Conservation (phyloP, 2,113 vertebrate genomes). For the Raja brachyura region DNA sequence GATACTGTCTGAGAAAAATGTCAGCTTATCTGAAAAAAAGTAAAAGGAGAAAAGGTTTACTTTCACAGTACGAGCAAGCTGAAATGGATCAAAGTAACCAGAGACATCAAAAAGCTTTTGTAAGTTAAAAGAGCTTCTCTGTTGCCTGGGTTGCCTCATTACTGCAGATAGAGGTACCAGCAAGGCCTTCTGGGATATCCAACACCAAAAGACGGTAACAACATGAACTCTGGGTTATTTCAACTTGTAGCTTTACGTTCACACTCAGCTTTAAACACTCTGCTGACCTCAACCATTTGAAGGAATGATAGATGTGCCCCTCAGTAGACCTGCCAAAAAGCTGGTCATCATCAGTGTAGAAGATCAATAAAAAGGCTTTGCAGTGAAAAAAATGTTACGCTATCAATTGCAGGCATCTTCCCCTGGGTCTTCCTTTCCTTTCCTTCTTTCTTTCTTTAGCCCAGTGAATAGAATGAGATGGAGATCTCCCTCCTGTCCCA, state of each 20-base stretch:
- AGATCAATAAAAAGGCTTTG: conserved; percentile 24
- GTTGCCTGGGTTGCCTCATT: conserved; percentile 64
- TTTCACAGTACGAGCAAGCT: conserved; percentile 62
- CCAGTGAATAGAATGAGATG: not conserved
- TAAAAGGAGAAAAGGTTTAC: conserved; percentile 43
- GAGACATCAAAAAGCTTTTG: conserved; percentile 76
- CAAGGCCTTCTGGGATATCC: conserved; percentile 60
- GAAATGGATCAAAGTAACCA: conserved; percentile 78
- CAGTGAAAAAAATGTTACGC: conserved; percentile 11
- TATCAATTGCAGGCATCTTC: conserved; percentile 24
- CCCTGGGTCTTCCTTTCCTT: conserved; percentile 26
- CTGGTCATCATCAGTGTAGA: conserved; percentile 8
- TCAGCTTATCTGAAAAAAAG: conserved; percentile 54
- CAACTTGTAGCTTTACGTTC: conserved; percentile 45
- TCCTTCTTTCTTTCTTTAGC: conserved; percentile 13
- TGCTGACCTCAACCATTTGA: conserved; percentile 55
- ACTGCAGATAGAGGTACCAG: conserved; percentile 67
- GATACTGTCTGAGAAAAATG: conserved; percentile 58
- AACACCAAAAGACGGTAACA: conserved; percentile 51
- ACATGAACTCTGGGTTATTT: conserved; percentile 54
- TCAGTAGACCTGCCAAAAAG: conserved; percentile 40
- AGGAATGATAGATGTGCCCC: conserved; percentile 41
- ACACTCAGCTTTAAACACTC: conserved; percentile 41
- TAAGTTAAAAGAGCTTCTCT: conserved; percentile 57
- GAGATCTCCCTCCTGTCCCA: conserved; percentile 2